These are phyloP conservation scores for Python bivittatus DNA, from an alignment of 2,113 vertebrate species.

Conservation along the genomic window DNA sequence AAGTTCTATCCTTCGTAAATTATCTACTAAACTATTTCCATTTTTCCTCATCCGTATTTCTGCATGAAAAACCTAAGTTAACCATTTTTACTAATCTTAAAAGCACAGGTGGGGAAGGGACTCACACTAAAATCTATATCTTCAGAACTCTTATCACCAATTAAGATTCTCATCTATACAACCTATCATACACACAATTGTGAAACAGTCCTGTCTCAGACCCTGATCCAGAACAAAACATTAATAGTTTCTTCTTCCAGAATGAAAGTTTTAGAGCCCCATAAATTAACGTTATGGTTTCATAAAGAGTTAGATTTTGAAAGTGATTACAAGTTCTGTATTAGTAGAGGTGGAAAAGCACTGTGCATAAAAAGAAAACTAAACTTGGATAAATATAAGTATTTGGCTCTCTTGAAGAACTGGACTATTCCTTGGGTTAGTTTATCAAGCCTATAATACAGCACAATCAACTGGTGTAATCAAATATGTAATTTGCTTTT, in stretches of 20 bases:
- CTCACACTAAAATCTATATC: neutral
- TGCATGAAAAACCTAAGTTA: neutral
- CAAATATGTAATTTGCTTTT: neutral
- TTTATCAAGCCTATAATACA: neutral
- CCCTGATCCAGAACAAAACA: neutral
- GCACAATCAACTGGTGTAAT: neutral
- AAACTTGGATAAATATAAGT: neutral
- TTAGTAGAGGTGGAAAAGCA: neutral
- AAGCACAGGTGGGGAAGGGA: neutral
- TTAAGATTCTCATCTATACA: neutral
- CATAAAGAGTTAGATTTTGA: neutral
- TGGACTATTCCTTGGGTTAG: neutral
- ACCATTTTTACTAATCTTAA: neutral
- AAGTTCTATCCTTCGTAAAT: neutral
- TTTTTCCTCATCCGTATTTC: neutral
- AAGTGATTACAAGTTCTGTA: neutral
- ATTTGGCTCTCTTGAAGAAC: neutral
- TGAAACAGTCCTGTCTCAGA: neutral
- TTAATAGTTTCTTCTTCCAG: neutral
- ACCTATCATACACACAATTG: neutral
- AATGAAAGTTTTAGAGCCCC: neutral
- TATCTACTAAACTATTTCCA: neutral
- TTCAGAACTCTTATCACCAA: neutral
- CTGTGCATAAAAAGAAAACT: neutral
- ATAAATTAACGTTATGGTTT: neutral